Base-by-base conservation (phyloP, 2,113 vertebrate genomes). In the Neolamprologus ventralis region DNA sequence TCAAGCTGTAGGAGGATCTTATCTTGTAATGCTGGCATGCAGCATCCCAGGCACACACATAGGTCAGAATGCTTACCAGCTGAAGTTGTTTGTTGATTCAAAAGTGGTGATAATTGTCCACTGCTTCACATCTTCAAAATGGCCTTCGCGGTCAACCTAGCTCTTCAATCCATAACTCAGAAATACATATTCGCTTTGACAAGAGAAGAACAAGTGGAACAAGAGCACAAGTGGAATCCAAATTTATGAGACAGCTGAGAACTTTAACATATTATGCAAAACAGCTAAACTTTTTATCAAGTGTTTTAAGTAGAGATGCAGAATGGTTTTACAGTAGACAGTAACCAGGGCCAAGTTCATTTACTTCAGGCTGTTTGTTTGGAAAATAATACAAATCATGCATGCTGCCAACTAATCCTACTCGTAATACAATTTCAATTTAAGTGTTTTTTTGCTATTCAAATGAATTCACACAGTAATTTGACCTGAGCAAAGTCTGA, bases 41-140 rank as follows among this genome's bases (percentile, higher is more conserved):
- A 83, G 85, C 79, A 85, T 91, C 82, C 35, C 35, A 91, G 85
- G 91, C 80, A 89, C 89, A 89, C 85, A 84, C 14, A 78, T 3
- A 80, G 93, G 93, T 95, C 91, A 93, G 84, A 49, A 85, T 71
- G 86, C 82, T 85, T 83, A 89, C 88, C 84, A 87, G 87, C 84
- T 95, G 81, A 94, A 95, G 95, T 91, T 95, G 95, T 95, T 96
- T 95, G 94, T 94, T 95, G 92, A 93, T 94, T 90, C 91, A 93
- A 93, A 94, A 95, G 89, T 91, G 93, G 83, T 54, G 79, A 85
- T 93, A 94, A 95, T 94, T 92, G 89, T 93, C 87, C 87, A 78
- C 81, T 65, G 79, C 54, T 42, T 16, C 79, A 40, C 86, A 91
- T 93, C 92, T 92, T 87, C 19, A 92, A 87, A 90, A 85, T 81